phyloP scores from a whole-genome alignment of 2,797 vertebrate genomes.

The Rhinatrema bivittatum region DNA sequence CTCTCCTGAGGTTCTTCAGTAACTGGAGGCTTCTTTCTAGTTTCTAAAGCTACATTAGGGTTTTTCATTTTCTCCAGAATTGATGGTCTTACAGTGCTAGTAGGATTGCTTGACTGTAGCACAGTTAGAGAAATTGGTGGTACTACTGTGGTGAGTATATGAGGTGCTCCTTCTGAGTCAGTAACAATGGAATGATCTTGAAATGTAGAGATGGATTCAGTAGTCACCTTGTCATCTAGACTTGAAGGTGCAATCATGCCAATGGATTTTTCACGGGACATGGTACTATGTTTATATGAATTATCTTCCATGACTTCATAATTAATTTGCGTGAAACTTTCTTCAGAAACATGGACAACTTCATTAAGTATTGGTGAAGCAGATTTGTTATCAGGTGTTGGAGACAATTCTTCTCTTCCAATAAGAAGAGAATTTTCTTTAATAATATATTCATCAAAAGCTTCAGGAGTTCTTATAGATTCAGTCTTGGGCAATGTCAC shows the following conservation, averaged over 20 bases:
- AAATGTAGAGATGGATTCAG: no score
- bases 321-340: neutral
- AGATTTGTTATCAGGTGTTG: neutral
- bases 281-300: neutral
- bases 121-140: no score
- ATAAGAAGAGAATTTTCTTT: no score
- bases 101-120: no score
- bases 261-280: neutral
- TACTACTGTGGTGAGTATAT: conserved; percentile 1
- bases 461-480: neutral
- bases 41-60: neutral
- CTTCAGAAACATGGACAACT: neutral
- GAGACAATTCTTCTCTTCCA: no score
- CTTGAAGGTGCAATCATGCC: neutral
- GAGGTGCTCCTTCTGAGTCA: neutral
- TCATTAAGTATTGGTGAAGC: neutral
- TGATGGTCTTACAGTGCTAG: no score
- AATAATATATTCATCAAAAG: neutral
- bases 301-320: neutral
- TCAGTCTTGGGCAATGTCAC: neutral
- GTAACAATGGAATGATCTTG: neutral
- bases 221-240: neutral
- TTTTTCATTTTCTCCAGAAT: no score
- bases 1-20: neutral
- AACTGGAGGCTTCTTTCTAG: neutral